Evolutionary conservation across 2,113 vertebrate species (phyloP), one percentile per base, ranked within the genome.

Genomic region (Hiodon alosoides): DNA sequence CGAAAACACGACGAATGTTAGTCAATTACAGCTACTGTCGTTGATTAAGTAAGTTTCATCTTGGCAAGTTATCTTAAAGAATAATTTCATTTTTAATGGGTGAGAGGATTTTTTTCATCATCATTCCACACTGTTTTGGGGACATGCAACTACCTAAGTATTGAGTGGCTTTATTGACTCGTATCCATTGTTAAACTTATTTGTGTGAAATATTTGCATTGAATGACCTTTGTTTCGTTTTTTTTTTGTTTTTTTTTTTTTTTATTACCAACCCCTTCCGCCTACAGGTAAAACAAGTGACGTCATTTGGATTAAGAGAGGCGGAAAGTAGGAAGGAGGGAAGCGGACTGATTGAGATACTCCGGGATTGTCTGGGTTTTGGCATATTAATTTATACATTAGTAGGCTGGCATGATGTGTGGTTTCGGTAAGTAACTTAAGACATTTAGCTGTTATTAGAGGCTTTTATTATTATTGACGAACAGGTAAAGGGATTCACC

Each of bases 401-500:
- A 50, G 3, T 10, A 73, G 6, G n/a, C 48, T 7, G 7, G 64
- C 11, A 62, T 57, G 46, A 79, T 79, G 78, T 79, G 70, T 69
- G 70, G 46, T 14, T 79, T 79, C 8, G 78, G 78, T 79, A 51
- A 72, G 78, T 76, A 31, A 31, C 2, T 31, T 31, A 31, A 0
- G 31, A 31, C 7, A 14, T 46, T 48, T 48, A n/a, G 17, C 52
- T n/a, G 61, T 55, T 53, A 4, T 55, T n/a, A 5, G 65, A 73
- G 17, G 58, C 0, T 71, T 2, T 9, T 5, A 10, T 9, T 54
- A 8, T 72, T 11, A 64, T 5, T 74, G 17, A 48, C 31, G 67
- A 53, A 10, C 31, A 16, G 17, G 31, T 65, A 73, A 14, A 60
- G 1, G 14, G 11, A 57, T 57, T 57, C 6, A 57, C 11, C 11